Evolutionary conservation across 2,888 invertebrate species (phyloP), one percentile per base, ranked within the genome.

Genomic region (Calameuta pallipes): DNA sequence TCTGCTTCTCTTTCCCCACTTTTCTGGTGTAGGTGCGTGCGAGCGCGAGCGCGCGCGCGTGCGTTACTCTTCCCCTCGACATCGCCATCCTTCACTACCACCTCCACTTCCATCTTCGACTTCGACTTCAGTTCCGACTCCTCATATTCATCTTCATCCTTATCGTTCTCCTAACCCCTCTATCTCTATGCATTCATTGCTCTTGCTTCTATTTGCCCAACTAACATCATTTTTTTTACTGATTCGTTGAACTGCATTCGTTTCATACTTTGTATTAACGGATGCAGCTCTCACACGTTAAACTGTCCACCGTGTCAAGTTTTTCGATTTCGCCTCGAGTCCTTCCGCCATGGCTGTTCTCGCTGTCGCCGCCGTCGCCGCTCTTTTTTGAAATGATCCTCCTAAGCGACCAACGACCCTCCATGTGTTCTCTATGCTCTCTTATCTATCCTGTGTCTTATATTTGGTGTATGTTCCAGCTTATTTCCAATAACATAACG

Each of bases 81-180:
- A 71, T 31, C 71, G 31, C 71, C 13, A 71, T 71, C 71, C 71
- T 71, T 34, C 71, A 12, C 71, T 34, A 15, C 71, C 71, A 33
- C 71, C 71, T 71, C 31, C 23, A 56, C 56, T 23, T 56, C 56
- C 23, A 56, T 23, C 34, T 71, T 71, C 71, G 33, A 70, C 82
- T 79, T 80, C 81, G 81, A 82, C 77, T 84, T 78, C 79, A 80
- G 35, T 78, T 76, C 74, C 74, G 76, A 76, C 80, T 79, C 78
- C 71, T 74, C 79, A 34, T 73, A 80, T 77, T 75, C 71, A 35
- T 73, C 69, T 76, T 81, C 75, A 82, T 81, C 82, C 69, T 77
- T 70, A 34, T 70, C 69, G n/a, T 68, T 75, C 6, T 23, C 56
- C 56, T 56, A 56, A 56, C 77, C 35, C 78, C 78, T 76, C 77